Evolutionary conservation across 1,140 invertebrate genomes (phyloP), one percentile per base, ranked within the genome.

Genomic region (Plutomurus gul): DNA sequence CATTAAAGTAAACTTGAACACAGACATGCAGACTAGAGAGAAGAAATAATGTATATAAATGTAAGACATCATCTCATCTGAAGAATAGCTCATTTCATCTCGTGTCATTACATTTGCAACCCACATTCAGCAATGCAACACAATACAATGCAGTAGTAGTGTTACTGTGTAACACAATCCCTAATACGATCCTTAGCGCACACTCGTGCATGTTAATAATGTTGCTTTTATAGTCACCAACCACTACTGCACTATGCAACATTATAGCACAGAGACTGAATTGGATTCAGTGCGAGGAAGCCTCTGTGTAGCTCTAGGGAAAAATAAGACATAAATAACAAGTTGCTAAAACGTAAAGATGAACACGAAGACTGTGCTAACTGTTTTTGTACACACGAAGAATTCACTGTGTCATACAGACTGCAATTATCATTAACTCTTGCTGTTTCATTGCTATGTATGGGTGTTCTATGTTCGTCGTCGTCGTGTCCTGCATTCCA

Each of bases 341-440:
- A n/a, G n/a, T n/a, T n/a, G n/a, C n/a, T 39, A 13, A 39, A 7
- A 39, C 13, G 39, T 43, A 43, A 8, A 43, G n/a, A n/a, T 43
- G 39, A 43, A 43, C 39, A 43, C 39, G 39, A 43, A n/a, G 11
- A 43, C 11, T 10, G n/a, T n/a, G 30, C 51, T 33, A 65, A 65
- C 56, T 65, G 56, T 65, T 65, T 65, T 65, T 43, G n/a, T 65
- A 30, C 56, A 30, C 56, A 65, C 27, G 16, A 33, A 7, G 20
- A 18, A n/a, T 20, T 49, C 46, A 65, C 0, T 33, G 27, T 65
- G 56, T 43, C n/a, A n/a, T 43, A 65, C 30, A 30, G 27, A 33
- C 16, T 56, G 51, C 36, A 65, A 65, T 65, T 65, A 65, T 65
- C 56, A 65, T 65, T 65, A 65, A n/a, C 56, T 65, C 27, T 65